Conservation (phyloP, 2,113 vertebrate species). For the Chaenocephalus aceratus region DNA sequence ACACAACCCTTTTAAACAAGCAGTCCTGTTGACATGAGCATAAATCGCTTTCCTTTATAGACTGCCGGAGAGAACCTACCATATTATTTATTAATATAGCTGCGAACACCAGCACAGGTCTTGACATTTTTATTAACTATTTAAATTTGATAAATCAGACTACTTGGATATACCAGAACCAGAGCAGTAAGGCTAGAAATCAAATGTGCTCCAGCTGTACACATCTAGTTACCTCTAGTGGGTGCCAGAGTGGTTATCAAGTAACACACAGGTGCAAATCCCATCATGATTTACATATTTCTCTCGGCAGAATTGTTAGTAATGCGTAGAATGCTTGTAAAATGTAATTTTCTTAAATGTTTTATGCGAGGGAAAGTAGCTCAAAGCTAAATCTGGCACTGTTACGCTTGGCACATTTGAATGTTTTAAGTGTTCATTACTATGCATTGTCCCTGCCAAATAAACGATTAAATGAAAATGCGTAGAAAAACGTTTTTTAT, state of each 20-base stretch:
- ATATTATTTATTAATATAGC: conserved; percentile 16
- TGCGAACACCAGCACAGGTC: not conserved
- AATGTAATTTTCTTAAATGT: no score
- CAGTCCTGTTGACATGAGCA: conserved; percentile 30
- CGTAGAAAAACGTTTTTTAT: not conserved
- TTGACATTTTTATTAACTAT: conserved; percentile 41
- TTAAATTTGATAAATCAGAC: conserved; percentile 33
- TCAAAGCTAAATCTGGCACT: no score
- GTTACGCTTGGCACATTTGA: no score
- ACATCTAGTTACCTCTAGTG: conserved; percentile 35
- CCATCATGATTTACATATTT: conserved; percentile 33
- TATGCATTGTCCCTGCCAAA: no score
- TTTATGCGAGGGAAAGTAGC: no score
- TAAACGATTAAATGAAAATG: no score
- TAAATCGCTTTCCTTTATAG: conserved; percentile 47
- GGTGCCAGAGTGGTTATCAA: conserved; percentile 51
- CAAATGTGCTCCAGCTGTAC: conserved; percentile 41
- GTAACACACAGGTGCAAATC: conserved; percentile 63
- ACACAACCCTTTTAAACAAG: conserved; percentile 37
- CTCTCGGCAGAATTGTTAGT: not conserved
- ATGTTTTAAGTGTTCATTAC: no score
- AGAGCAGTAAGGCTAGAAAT: conserved; percentile 58
- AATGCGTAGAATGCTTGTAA: not conserved
- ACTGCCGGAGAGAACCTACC: conserved; percentile 11
- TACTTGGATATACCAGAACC: conserved; percentile 16